These are phyloP conservation scores for Mimachlamys varia DNA, from an alignment of 2,888 invertebrate genomes.

Conservation along the genomic window DNA sequence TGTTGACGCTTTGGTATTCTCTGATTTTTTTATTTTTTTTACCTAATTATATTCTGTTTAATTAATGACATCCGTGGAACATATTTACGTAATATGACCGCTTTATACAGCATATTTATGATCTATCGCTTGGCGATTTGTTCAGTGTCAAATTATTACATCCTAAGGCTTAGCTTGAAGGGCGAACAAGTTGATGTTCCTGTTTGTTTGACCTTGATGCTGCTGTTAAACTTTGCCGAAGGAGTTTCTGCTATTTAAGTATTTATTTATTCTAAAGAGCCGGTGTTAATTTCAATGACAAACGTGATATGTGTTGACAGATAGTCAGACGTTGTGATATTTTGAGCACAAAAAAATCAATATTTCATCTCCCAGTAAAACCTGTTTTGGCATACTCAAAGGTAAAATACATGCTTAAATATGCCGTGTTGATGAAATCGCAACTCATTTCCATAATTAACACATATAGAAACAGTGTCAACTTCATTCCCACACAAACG, in stretches of 20 bases:
- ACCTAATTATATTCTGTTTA: too few species aligned
- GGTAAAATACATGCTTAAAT: neutral
- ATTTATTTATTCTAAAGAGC: neutral
- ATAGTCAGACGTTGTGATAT: neutral
- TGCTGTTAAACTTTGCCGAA: neutral
- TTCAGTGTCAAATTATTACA: neutral
- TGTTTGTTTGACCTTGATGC: neutral
- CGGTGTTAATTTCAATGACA: neutral
- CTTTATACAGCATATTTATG: too few species aligned
- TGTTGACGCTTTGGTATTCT: too few species aligned
- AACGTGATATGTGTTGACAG: neutral
- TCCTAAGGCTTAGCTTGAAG: neutral
- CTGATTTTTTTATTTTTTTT: too few species aligned
- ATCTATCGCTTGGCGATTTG: neutral
- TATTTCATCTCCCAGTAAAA: neutral
- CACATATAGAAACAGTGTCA: too few species aligned
- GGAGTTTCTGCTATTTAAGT: neutral
- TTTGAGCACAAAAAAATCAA: neutral
- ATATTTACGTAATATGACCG: too few species aligned
- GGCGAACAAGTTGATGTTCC: neutral
- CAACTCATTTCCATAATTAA: neutral
- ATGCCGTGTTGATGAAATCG: neutral
- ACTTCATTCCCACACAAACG: neutral
- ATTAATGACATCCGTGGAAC: too few species aligned
- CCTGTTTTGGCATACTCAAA: slow-evolving; percentile 4